Base-by-base conservation (phyloP, 2,888 invertebrate genomes). In the Nomada lathburiana region DNA sequence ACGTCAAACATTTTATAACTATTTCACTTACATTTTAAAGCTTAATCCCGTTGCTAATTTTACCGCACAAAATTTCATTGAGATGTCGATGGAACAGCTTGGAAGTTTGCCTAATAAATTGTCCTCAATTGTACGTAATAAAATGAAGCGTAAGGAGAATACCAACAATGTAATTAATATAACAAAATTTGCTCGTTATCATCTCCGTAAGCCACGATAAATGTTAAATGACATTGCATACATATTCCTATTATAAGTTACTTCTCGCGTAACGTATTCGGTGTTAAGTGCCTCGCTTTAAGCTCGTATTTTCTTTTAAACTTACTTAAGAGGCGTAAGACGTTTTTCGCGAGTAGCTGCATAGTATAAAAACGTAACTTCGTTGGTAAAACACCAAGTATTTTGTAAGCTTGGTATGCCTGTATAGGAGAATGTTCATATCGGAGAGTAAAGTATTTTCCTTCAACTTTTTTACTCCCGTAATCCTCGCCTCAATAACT, bases 61-160 rank as follows among this genome's bases (percentile, higher is more conserved):
- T 7, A 23, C 2, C 23, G 55, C 1, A 3, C 36, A 18, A 9
- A 47, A 5, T 11, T 20, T 23, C 7, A 23, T 63, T 47, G n/a
- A 64, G 50, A 29, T 26, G 50, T 29, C 29, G 7, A 18, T n/a
- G n/a, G 13, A 60, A 60, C 26, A 13, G 16, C 29, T 29, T n/a
- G 2, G 50, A 2, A 36, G n/a, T 50, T 60, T 16, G 5, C 5
- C 1, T 26, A 16, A 5, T 7, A 13, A 36, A 47, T 78, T 63
- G 63, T 29, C 63, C 63, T 64, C 86, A 83, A 88, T 86, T 86
- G 83, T 71, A 83, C 83, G 84, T 85, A 85, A 84, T 77, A 80
- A 87, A 89, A 87, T 83, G 82, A 89, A 44, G 64, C 76, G 73
- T 64, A 78, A 84, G 86, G 83, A 82, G 88, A 85, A 85, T 85